These are phyloP conservation scores for Pseudomyrmex pallidus DNA, from an alignment of 1,140 invertebrate species.

Conservation along the genomic window DNA sequence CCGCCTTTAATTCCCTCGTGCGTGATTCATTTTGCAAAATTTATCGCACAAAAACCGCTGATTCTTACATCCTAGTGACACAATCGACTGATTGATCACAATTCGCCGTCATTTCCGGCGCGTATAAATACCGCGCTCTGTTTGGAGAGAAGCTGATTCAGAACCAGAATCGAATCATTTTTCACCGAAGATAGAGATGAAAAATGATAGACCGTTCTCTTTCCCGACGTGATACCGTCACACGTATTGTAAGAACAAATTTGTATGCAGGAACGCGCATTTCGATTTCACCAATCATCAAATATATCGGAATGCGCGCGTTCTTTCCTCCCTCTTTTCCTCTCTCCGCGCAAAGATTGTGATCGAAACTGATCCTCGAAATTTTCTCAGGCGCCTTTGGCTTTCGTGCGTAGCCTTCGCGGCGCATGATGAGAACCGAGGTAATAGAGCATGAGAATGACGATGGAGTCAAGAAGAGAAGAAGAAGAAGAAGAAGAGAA, in stretches of 20 bases:
- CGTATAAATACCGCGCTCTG: neutral
- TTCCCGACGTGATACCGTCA: neutral
- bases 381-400: slow-evolving; percentile 28
- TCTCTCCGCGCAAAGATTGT: slow-evolving; percentile 1
- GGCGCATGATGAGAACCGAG: slow-evolving; percentile 49
- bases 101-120: slow-evolving; percentile 1
- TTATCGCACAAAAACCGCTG: neutral
- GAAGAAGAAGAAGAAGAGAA: slow-evolving; percentile 51
- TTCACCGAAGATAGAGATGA: neutral
- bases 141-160: slow-evolving; percentile 20
- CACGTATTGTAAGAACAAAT: neutral
- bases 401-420: slow-evolving; percentile 28
- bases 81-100: neutral
- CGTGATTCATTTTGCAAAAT: slow-evolving; percentile 27
- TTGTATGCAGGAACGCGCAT: neutral
- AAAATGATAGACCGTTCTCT: neutral
- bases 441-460: slow-evolving; percentile 61
- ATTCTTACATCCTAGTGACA: neutral
- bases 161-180: slow-evolving; percentile 19
- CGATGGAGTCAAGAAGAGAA: slow-evolving; percentile 53
- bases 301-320: neutral
- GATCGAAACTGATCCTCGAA: slow-evolving; percentile 13
- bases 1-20: slow-evolving; percentile 40
- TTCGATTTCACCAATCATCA: neutral
- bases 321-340: too few relatives aligned